phyloP scores from a whole-genome alignment of 2,113 vertebrate genomes.

The Eptatretus burgeri region DNA sequence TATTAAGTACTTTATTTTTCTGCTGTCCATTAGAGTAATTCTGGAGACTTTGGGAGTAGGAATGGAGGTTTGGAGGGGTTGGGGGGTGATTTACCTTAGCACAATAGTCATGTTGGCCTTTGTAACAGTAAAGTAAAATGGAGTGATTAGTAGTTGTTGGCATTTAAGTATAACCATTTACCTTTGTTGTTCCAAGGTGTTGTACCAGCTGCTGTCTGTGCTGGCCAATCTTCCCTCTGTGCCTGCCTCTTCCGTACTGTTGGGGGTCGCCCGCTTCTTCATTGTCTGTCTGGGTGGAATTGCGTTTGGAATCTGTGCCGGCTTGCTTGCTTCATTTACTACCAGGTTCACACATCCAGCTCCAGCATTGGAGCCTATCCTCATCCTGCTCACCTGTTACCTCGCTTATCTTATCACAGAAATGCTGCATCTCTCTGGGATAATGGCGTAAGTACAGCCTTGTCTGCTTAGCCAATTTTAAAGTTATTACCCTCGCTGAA shows the following conservation, averaged over 20 bases:
- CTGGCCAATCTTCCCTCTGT: constrained; percentile 28
- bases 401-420: constrained; percentile 35
- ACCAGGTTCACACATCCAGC: constrained; percentile 28
- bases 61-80: too few relatives aligned
- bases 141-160: background rate
- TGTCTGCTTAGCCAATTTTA: too few relatives aligned
- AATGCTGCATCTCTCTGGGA: constrained; percentile 39
- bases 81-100: too few relatives aligned
- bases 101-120: too few relatives aligned
- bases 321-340: constrained; percentile 26
- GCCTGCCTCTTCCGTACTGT: constrained; percentile 19
- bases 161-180: background rate
- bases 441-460: constrained; percentile 25
- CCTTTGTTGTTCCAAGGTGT: constrained; percentile 17
- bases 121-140: too few relatives aligned
- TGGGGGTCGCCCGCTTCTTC: constrained; percentile 26
- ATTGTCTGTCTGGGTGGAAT: constrained; percentile 30
- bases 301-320: constrained; percentile 25
- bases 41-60: too few relatives aligned
- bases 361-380: constrained; percentile 30
- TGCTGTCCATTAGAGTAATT: too few relatives aligned
- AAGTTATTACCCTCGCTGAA: too few relatives aligned
- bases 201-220: constrained; percentile 36
- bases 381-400: constrained; percentile 42
- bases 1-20: too few relatives aligned